Conservation (phyloP, 2,888 invertebrate species). For the Nomada fucata region DNA sequence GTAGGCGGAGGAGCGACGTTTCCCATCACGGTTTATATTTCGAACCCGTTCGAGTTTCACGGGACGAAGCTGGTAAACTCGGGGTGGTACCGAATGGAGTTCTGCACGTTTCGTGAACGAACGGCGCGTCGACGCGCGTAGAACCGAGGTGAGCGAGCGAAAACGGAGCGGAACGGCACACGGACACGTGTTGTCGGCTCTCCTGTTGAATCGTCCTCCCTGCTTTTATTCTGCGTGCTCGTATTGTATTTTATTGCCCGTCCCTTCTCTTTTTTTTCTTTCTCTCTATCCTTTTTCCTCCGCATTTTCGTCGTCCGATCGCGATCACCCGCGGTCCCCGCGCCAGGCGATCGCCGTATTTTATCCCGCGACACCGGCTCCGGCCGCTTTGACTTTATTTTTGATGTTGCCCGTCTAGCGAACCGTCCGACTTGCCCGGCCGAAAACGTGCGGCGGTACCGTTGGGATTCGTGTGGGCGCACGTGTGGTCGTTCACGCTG, state of each 20-base stretch:
- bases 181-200: conserved; percentile 31
- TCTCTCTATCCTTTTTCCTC: no score
- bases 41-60: conserved; percentile 24
- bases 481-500: not conserved
- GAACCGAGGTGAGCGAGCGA: conserved; percentile 25
- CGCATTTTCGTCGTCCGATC: not conserved
- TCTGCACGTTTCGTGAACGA: conserved; percentile 3
- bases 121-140: not conserved
- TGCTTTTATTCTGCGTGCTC: not conserved
- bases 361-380: conserved; percentile 1
- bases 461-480: not conserved
- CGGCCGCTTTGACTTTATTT: conserved; percentile 32
- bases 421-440: not conserved
- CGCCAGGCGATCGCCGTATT: not conserved
- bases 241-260: not conserved
- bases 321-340: no score
- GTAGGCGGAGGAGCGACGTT: conserved; percentile 32
- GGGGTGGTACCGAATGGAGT: not conserved
- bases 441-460: not conserved
- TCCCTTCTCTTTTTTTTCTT: not conserved
- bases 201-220: conserved; percentile 18
- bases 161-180: not conserved
- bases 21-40: conserved; percentile 43
- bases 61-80: conserved; percentile 14
- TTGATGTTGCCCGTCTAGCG: not conserved